These are phyloP conservation scores for Amblyornis subalaris DNA, from an alignment of 2,113 vertebrate species.

Conservation along the genomic window DNA sequence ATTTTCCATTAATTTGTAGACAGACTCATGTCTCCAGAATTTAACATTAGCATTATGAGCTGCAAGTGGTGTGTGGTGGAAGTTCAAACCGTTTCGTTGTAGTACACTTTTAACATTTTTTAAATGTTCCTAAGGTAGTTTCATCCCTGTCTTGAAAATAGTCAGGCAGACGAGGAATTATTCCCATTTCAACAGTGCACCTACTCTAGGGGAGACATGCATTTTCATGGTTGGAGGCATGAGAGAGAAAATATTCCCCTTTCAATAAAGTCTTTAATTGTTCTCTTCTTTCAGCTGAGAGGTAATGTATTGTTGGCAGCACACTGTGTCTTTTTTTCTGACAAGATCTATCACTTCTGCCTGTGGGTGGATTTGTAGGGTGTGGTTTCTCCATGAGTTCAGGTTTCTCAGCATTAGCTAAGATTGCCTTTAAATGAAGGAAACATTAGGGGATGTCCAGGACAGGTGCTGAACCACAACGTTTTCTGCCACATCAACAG, in stretches of 20 bases:
- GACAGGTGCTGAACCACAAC: not conserved
- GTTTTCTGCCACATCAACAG: not conserved
- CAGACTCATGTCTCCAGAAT: constrained; percentile 55
- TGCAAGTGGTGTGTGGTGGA: not conserved
- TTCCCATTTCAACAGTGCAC: constrained; percentile 51
- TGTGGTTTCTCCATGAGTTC: not conserved
- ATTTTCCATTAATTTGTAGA: constrained; percentile 60
- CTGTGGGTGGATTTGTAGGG: not conserved
- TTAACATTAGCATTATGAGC: constrained; percentile 40
- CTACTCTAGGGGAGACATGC: not conserved
- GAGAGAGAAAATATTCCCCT: constrained; percentile 48
- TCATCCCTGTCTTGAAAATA: constrained; percentile 20
- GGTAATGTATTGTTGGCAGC: constrained; percentile 49
- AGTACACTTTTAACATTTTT: constrained; percentile 30
- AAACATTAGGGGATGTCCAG: not conserved
- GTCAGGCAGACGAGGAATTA: not conserved
- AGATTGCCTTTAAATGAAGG: not conserved
- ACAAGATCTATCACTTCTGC: not conserved
- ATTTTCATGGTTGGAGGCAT: constrained; percentile 30
- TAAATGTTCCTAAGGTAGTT: not conserved
- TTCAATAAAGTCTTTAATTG: constrained; percentile 54
- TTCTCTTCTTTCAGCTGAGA: constrained; percentile 3
- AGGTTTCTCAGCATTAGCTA: not conserved
- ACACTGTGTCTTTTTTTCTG: not conserved
- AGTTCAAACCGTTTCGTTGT: constrained; percentile 54